phyloP scores from a whole-genome alignment of 2,888 invertebrate species.

The Petrophora chlorosata region DNA sequence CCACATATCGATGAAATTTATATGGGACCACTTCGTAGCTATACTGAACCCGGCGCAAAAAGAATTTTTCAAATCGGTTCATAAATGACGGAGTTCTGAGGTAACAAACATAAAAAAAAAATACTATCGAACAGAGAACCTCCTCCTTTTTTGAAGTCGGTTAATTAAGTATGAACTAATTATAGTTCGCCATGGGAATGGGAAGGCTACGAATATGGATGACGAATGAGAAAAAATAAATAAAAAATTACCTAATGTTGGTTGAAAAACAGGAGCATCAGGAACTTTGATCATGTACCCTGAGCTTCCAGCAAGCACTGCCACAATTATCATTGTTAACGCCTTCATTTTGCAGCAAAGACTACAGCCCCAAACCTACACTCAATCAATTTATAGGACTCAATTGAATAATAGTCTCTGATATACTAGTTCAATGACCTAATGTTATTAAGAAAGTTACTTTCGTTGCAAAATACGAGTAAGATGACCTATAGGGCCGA shows the following conservation, averaged over 20 bases:
- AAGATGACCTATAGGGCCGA: not conserved
- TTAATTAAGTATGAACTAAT: too few species aligned
- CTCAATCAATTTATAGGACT: conserved; percentile 46
- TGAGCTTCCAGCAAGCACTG: conserved; percentile 41
- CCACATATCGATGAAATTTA: too few species aligned
- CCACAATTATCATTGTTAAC: conserved; percentile 49
- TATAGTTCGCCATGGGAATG: too few species aligned
- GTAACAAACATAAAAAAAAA: too few species aligned
- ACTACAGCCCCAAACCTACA: conserved; percentile 25
- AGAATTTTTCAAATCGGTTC: too few species aligned
- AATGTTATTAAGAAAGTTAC: conserved; percentile 33
- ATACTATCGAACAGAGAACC: too few species aligned
- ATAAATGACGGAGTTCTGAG: too few species aligned
- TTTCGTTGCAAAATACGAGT: not conserved
- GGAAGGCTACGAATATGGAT: not conserved
- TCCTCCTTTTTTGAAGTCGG: too few species aligned
- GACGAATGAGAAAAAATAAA: not conserved
- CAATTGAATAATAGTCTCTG: conserved; percentile 42
- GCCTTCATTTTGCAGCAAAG: conserved; percentile 57
- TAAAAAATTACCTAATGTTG: conserved; percentile 9
- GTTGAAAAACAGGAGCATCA: conserved; percentile 34
- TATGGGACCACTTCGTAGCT: too few species aligned
- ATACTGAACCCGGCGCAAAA: too few species aligned
- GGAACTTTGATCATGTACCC: conserved; percentile 70
- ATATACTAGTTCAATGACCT: conserved; percentile 64